phyloP scores from a whole-genome alignment of 2,113 vertebrate genomes.

The Ptyas mucosa region DNA sequence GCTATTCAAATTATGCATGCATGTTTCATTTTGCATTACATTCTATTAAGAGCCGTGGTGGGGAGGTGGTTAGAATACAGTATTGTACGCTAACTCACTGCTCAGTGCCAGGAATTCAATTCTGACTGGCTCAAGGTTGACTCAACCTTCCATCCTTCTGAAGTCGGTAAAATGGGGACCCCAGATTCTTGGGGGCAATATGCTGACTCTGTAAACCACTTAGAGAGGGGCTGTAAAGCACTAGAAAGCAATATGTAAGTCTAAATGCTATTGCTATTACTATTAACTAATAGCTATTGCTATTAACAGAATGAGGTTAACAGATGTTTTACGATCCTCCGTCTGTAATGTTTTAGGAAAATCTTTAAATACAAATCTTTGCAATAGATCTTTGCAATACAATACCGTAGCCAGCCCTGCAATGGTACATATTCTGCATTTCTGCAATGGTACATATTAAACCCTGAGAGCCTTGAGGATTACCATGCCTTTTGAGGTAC shows the following conservation, averaged over 20 bases:
- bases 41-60: neutral
- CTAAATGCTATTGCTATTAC: rapidly evolving
- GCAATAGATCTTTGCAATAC: no score
- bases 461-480: neutral
- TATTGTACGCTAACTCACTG: neutral
- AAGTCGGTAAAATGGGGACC: neutral
- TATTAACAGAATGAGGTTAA: neutral
- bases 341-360: neutral
- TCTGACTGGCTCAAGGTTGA: neutral
- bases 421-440: neutral
- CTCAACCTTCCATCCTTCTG: neutral
- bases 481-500: neutral
- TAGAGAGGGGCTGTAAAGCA: neutral
- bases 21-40: neutral
- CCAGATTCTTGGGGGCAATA: neutral
- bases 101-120: neutral
- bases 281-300: rapidly evolving
- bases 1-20: neutral
- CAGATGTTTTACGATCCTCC: neutral
- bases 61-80: neutral
- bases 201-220: neutral
- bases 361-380: neutral
- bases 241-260: neutral
- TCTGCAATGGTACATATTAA: neutral
- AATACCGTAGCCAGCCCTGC: neutral